Evolutionary conservation across 92 coral and sea anemone species (phyloP).

Genomic region (Diadumene lineata): DNA sequence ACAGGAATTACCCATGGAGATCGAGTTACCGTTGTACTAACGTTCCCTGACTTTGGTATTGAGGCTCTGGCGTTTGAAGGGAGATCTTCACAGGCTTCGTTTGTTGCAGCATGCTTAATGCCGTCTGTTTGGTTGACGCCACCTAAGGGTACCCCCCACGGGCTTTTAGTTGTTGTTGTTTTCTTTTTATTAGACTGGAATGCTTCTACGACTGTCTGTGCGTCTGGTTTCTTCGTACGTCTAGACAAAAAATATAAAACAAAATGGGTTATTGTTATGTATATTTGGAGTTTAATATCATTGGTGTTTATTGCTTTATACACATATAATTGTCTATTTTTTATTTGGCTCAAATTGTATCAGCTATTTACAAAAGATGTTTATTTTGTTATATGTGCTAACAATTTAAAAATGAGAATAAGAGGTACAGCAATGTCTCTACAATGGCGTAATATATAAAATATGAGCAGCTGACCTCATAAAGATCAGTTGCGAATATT

Average conservation of each 20-base stretch:
- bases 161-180: background rate
- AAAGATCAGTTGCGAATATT: too few relatives aligned
- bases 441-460: too few relatives aligned
- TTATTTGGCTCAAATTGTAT: too few relatives aligned
- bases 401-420: too few relatives aligned
- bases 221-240: constrained; percentile 13
- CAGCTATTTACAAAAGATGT: background rate
- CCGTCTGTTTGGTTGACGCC: background rate
- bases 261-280: background rate
- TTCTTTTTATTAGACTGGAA: background rate
- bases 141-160: background rate
- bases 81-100: constrained; percentile 12
- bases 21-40: background rate
- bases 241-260: background rate
- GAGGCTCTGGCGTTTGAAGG: constrained; percentile 1
- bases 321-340: too few relatives aligned
- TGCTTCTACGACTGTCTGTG: constrained; percentile 15
- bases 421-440: too few relatives aligned
- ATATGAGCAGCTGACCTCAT: too few relatives aligned
- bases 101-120: background rate
- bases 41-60: background rate
- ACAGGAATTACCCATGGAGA: background rate
- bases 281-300: too few relatives aligned
- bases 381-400: background rate
- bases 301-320: too few relatives aligned